Percentiles rank a stretch among this genome's conserved stretches.
These are phyloP conservation scores for Bambusicola thoracicus DNA, from an alignment of 2,113 vertebrate species.

Conservation along the genomic window DNA sequence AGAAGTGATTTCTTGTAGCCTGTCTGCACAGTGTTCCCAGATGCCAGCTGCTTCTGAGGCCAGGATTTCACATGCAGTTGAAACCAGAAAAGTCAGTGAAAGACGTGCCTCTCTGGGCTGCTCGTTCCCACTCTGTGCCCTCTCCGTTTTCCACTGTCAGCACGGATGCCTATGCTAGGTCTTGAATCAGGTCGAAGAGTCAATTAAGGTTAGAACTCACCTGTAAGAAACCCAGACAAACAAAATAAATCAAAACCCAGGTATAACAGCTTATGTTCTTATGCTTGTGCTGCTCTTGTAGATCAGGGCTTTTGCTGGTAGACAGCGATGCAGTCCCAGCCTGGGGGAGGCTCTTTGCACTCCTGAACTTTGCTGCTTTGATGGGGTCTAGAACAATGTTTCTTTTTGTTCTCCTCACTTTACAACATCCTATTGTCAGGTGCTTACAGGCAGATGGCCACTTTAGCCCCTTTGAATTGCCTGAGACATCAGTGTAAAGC, in stretches of 20 bases:
- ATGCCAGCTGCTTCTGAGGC: background rate
- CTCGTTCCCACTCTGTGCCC: background rate
- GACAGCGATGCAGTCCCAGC: background rate
- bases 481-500: background rate
- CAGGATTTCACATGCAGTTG: background rate
- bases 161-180: background rate
- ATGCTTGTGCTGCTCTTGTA: background rate
- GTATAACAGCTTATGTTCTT: background rate
- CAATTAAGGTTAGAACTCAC: background rate
- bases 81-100: background rate
- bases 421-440: background rate
- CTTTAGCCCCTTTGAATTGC: constrained; percentile 23
- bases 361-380: background rate
- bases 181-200: background rate
- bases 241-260: background rate
- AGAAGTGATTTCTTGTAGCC: constrained; percentile 5
- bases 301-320: background rate
- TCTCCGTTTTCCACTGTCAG: background rate
- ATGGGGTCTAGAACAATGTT: background rate
- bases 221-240: background rate
- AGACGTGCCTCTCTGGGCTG: background rate
- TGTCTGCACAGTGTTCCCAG: background rate
- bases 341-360: background rate
- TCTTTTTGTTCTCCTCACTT: background rate
- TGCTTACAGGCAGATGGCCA: background rate